A percentile compares a stretch with the other conserved stretches of the same genome.
These are phyloP conservation scores for Papilio protenor DNA, from an alignment of 2,888 invertebrate genomes.

Conservation along the genomic window DNA sequence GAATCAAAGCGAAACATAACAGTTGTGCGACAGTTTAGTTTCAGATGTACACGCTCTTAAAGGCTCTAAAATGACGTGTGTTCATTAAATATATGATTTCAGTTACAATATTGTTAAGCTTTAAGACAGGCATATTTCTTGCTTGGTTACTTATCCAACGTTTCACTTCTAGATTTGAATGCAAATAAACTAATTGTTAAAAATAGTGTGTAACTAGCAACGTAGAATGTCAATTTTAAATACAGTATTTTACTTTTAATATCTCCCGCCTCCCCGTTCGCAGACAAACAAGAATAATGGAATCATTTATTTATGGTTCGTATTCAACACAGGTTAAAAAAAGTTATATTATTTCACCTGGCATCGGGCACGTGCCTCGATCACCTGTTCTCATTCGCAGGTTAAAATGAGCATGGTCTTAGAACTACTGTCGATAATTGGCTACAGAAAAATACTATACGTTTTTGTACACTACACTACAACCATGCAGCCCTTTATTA, in stretches of 20 bases:
- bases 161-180: neutral
- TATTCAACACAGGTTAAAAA: conserved; percentile 47
- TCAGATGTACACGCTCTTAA: too few relatives aligned
- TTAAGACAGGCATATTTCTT: neutral
- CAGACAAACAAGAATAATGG: conserved; percentile 25
- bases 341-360: conserved; percentile 65
- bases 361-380: conserved; percentile 68
- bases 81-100: neutral
- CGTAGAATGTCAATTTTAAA: neutral
- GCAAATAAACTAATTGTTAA: neutral
- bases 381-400: conserved; percentile 69
- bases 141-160: neutral
- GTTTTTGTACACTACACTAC: too few relatives aligned
- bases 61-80: neutral
- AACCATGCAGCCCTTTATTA: too few relatives aligned
- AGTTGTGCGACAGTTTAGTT: too few relatives aligned
- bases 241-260: neutral
- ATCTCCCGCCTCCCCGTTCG: neutral
- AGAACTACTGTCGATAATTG: conserved; percentile 48
- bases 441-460: too few relatives aligned
- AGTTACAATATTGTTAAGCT: neutral
- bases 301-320: conserved; percentile 35
- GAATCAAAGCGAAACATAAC: too few relatives aligned
- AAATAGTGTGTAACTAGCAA: neutral
- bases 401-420: conserved; percentile 56